phyloP scores from a whole-genome alignment of 2,888 invertebrate genomes.

The Lumbricus terrestris region DNA sequence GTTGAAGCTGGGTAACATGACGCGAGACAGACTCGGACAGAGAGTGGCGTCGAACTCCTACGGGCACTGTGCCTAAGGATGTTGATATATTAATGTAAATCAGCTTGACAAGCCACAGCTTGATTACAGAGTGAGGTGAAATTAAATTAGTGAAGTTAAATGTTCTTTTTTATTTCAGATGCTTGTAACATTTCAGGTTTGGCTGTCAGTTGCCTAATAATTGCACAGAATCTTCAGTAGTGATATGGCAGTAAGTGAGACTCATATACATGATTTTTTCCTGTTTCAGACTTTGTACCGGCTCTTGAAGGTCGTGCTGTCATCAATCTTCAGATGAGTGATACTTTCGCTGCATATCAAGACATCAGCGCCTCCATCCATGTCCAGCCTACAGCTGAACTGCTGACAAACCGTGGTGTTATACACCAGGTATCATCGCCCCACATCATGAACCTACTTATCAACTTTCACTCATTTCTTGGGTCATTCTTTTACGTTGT shows the following conservation, averaged over 20 bases:
- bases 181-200: neutral
- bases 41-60: too few relatives aligned
- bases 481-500: neutral
- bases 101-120: too few relatives aligned
- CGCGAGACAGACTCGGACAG: too few relatives aligned
- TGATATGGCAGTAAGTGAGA: neutral
- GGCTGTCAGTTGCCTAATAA: neutral
- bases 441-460: neutral
- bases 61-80: too few relatives aligned
- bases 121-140: too few relatives aligned
- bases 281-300: constrained; percentile 42
- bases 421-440: constrained; percentile 53
- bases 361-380: constrained; percentile 54
- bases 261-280: neutral
- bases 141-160: too few relatives aligned
- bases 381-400: constrained; percentile 52
- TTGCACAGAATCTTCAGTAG: neutral
- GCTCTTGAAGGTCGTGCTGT: constrained; percentile 59
- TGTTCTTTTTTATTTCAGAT: neutral
- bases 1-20: too few relatives aligned
- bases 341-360: constrained; percentile 56
- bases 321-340: constrained; percentile 58
- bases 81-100: too few relatives aligned
- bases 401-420: constrained; percentile 58
- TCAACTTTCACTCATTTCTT: neutral